Base-by-base conservation (phyloP, 2,113 vertebrate genomes). In the Anthoscopus minutus region DNA sequence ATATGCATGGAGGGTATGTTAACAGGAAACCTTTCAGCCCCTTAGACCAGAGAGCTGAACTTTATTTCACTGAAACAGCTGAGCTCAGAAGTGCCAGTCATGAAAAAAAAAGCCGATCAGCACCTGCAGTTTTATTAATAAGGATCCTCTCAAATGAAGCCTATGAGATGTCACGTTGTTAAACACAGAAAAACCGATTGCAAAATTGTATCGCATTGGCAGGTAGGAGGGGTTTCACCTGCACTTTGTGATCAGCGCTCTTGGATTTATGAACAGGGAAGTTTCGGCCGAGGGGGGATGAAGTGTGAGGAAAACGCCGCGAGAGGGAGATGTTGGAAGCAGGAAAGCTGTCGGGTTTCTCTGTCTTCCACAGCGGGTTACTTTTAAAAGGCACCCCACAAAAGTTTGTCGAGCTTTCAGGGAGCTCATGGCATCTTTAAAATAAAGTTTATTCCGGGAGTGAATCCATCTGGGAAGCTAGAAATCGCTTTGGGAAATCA, bases 321-420 rank as follows among this genome's bases (percentile, higher is more conserved):
- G 10, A 83, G 96, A 94, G 96, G 95, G 95, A 60, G 94, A 35
- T 54, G 40, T 17, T 23, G 84, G 83, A 80, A 96, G 88, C 62
- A 30, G 37, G 28, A 92, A 83, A 66, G 58, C 53, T 20, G 30
- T 1, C 25, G 4, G 13, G 13, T 9, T 35, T 12, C 80, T 33
- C 44, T 71, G 27, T 19, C 2, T 37, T 2, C 2, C 7, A 31
- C 31, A 25, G 79, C 1, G 0, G 3, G 8, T 31, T 13, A 0
- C 28, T 37, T 74, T 21, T 12, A 15, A 61, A 65, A 73, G 42
- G 30, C 51, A 4, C 10, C 16, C 13, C 9, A 27, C 30, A 3
- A 23, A 51, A 70, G 16, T 28, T 2, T 28, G 15, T 16, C 23
- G 28, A 40, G 38, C 48, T 58, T 53, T 40, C 48, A 45, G 47